Conservation (phyloP, 2,888 invertebrate species). For the Eustalomyia histrio region DNA sequence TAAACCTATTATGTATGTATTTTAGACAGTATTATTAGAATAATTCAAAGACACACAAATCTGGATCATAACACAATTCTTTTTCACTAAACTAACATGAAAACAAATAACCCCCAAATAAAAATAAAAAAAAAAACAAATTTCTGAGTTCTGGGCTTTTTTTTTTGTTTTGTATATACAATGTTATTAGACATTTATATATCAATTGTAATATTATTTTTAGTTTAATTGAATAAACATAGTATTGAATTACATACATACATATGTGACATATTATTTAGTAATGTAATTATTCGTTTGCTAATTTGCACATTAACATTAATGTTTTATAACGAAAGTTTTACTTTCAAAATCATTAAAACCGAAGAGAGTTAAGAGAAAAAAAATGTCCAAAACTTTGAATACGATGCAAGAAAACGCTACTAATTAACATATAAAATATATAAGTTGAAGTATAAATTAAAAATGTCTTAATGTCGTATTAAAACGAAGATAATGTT, state of each 20-base stretch:
- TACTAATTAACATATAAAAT: conserved; percentile 66
- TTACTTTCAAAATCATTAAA: conserved; percentile 6
- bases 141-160: conserved; percentile 78
- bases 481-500: conserved; percentile 42
- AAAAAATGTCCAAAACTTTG: conserved; percentile 79
- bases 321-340: conserved; percentile 11
- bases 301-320: background rate
- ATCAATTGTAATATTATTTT: background rate
- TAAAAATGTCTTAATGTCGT: conserved; percentile 48
- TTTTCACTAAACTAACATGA: conserved; percentile 18
- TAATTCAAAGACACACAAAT: background rate
- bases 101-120: background rate
- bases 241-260: background rate
- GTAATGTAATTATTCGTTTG: background rate
- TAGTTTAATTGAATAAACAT: background rate
- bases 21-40: no score
- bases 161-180: conserved; percentile 45
- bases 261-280: background rate
- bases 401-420: conserved; percentile 74
- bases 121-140: conserved; percentile 71
- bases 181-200: background rate
- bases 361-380: conserved; percentile 43
- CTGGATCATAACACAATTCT: conserved; percentile 5
- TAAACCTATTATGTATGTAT: no score
- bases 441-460: conserved; percentile 48